A percentile compares a stretch with the other conserved stretches of the same genome.
These are phyloP conservation scores for Brenthis daphne DNA, from an alignment of 2,888 invertebrate genomes.

Conservation along the genomic window DNA sequence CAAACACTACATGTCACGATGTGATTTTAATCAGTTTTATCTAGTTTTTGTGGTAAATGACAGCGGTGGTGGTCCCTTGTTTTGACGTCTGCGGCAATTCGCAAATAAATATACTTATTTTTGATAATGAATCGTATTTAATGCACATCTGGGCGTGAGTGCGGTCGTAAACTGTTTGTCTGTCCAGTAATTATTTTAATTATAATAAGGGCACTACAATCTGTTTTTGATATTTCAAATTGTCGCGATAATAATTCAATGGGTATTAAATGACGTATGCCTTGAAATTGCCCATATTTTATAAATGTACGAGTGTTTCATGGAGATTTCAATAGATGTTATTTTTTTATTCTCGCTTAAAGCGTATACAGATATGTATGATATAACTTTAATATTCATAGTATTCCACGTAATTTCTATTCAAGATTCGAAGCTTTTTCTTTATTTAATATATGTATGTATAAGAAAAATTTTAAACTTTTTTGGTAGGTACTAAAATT, in stretches of 20 bases:
- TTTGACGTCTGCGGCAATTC: constrained; percentile 65
- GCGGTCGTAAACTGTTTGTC: constrained; percentile 62
- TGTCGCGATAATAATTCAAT: constrained; percentile 45
- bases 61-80: constrained; percentile 56
- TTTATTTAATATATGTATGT: too few species aligned
- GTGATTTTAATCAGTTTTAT: constrained; percentile 61
- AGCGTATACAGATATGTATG: too few species aligned
- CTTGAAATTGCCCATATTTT: neutral
- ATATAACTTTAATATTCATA: too few species aligned
- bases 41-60: constrained; percentile 76
- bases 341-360: neutral
- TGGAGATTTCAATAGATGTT: neutral
- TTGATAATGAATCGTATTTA: constrained; percentile 78
- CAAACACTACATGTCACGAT: constrained; percentile 23
- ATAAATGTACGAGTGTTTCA: neutral
- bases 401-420: too few species aligned
- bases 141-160: constrained; percentile 76
- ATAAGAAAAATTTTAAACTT: too few species aligned
- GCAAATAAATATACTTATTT: constrained; percentile 73
- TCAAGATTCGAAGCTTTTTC: too few species aligned
- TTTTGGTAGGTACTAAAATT: too few species aligned
- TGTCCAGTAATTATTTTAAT: constrained; percentile 52
- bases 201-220: constrained; percentile 46
- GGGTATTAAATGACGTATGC: constrained; percentile 37
- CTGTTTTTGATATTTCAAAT: constrained; percentile 50